These are phyloP conservation scores for Automeris io DNA, from an alignment of 2,888 invertebrate species.

Conservation along the genomic window DNA sequence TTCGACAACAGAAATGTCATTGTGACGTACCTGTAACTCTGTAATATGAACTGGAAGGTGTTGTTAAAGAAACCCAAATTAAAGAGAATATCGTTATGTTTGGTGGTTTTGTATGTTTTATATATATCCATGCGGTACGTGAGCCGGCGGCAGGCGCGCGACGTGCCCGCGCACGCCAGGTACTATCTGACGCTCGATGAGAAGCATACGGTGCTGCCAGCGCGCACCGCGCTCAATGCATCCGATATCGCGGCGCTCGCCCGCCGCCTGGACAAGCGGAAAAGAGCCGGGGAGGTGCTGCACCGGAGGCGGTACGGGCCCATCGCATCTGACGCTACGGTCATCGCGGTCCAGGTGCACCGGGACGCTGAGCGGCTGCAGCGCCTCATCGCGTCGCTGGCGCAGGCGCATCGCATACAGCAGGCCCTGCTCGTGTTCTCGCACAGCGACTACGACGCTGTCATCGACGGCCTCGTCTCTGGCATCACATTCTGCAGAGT, in stretches of 20 bases:
- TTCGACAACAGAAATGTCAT: constrained; percentile 1
- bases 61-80: constrained; percentile 14
- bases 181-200: constrained; percentile 16
- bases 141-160: background rate
- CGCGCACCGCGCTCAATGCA: background rate
- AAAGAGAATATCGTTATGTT: constrained; percentile 18
- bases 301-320: constrained; percentile 21
- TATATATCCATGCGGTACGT: constrained; percentile 11
- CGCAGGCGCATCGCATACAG: constrained; percentile 28
- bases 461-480: constrained; percentile 26
- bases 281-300: constrained; percentile 22
- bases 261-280: constrained; percentile 19
- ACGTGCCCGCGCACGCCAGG: constrained; percentile 13
- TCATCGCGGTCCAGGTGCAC: constrained; percentile 31
- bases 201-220: constrained; percentile 7
- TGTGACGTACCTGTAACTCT: constrained; percentile 3
- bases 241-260: constrained; percentile 13
- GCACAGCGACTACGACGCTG: constrained; percentile 34
- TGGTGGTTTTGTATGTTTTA: constrained; percentile 13
- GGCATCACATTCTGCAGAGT: constrained; percentile 39
- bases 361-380: constrained; percentile 27
- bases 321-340: constrained; percentile 18
- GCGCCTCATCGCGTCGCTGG: constrained; percentile 33
- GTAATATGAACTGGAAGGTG: constrained; percentile 19
- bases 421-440: constrained; percentile 38